Evolutionary conservation across 2,888 invertebrate genomes (phyloP), one percentile per base, ranked within the genome.

Genomic region (Drosophila hamatofila): DNA sequence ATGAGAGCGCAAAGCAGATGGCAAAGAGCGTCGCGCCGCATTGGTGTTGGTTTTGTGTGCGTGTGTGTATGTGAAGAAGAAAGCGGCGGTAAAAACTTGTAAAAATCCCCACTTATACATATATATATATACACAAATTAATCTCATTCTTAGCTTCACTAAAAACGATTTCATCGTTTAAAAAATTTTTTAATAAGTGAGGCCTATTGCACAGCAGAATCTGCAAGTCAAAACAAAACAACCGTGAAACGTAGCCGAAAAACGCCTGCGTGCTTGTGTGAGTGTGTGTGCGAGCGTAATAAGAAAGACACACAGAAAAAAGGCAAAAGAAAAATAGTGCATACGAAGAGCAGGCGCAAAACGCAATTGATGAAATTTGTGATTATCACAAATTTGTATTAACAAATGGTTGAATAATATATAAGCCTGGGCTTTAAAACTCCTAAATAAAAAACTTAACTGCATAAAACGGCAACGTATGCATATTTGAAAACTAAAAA

Each of bases 1-100:
- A 88, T 89, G 89, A 82, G 86, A 84, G 84, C 83, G 85, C 78
- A 86, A 86, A 84, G 89, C 81, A 83, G 84, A 88, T 81, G 84
- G 78, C 84, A 79, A 79, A 84, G 84, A 88, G 84, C 88, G 88
- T 88, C 86, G 78, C 79, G 70, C 76, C 80, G 78, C 80, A 79
- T 75, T 79, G 63, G 78, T 78, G 78, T 78, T 78, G 67, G 78
- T 79, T 35, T 67, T 54, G 33, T 74, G 68, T 68, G 64, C 71
- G 65, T 73, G 52, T 67, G 72, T 81, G 67, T 77, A 69, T 72
- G 73, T 78, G 62, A 76, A 84, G 87, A 82, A 89, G 88, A 86
- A 86, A 86, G 86, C 86, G 86, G 86, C 86, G 86, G 80, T 88
- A 88, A 88, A 86, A 88, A 87, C 82, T 81, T 81, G 79, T 81